These are phyloP conservation scores for Campoplex capitator DNA, from an alignment of 2,888 invertebrate species.

Conservation along the genomic window DNA sequence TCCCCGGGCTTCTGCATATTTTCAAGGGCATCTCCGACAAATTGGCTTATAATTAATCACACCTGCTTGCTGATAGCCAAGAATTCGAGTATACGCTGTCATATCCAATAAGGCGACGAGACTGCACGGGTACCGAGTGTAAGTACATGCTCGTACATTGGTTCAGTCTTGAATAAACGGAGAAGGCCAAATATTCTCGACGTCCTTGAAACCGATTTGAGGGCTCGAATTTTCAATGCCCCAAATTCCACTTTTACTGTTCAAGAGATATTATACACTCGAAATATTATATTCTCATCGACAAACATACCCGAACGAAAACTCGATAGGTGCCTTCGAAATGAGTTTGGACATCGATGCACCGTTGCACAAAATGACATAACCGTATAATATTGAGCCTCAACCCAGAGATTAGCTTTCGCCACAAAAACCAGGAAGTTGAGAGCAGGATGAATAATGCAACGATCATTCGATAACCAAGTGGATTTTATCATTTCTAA, in stretches of 20 bases:
- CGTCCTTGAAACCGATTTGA: not conserved
- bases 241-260: not conserved
- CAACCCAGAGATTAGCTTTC: not conserved
- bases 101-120: slow-evolving; percentile 22
- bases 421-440: not conserved
- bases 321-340: not conserved
- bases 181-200: slow-evolving; percentile 13
- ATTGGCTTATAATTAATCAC: slow-evolving; percentile 64
- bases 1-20: slow-evolving; percentile 43
- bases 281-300: not conserved
- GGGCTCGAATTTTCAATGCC: slow-evolving; percentile 12
- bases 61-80: slow-evolving; percentile 37
- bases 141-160: slow-evolving; percentile 10
- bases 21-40: slow-evolving; percentile 43
- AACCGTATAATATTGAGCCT: not conserved
- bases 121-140: not conserved
- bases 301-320: not conserved
- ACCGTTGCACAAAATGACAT: not conserved
- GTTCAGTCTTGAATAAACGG: slow-evolving; percentile 23
- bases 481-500: slow-evolving; percentile 26
- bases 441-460: slow-evolving; percentile 23
- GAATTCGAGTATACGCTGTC: slow-evolving; percentile 49
- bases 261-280: not conserved
- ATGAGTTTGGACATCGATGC: not conserved
- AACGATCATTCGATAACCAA: slow-evolving; percentile 6